A percentile compares a stretch with the other conserved stretches of the same genome.
Evolutionary conservation across 35 echinoderm and acorn worm species (phyloP).

Genomic region (Eucidaris tribuloides): DNA sequence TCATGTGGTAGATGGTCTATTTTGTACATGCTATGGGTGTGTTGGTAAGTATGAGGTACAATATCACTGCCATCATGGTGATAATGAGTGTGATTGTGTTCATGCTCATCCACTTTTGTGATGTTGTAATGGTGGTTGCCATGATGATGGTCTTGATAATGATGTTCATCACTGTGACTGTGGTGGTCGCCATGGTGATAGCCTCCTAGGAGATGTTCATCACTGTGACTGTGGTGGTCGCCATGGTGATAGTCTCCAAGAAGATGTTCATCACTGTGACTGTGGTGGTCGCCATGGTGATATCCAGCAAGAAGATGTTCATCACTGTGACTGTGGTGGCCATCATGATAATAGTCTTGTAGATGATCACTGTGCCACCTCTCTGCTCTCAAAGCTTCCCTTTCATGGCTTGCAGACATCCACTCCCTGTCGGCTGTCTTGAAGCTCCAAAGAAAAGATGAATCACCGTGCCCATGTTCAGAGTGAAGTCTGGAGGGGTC

Average conservation of each 20-base stretch:
- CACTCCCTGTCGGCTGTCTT: conserved; percentile 2
- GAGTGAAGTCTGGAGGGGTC: neutral
- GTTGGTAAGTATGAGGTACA: too few species aligned
- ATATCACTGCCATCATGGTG: too few species aligned
- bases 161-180: conserved; percentile 9
- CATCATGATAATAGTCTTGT: too few species aligned
- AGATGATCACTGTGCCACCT: too few species aligned
- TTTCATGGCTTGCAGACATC: neutral
- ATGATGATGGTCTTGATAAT: neutral
- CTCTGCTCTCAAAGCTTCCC: neutral
- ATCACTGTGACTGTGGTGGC: neutral
- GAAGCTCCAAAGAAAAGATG: neutral
- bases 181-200: conserved; percentile 6
- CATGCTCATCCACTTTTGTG: conserved; percentile 15
- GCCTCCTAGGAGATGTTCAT: too few species aligned
- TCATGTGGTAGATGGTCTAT: too few species aligned
- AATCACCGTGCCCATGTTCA: neutral
- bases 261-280: conserved; percentile 10
- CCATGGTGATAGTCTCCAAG: neutral
- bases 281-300: conserved; percentile 13
- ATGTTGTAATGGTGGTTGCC: neutral
- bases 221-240: neutral
- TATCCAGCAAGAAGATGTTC: too few species aligned
- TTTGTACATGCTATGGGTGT: too few species aligned
- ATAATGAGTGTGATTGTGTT: conserved; percentile 1